Evolutionary conservation across 2,797 vertebrate genomes (phyloP), one percentile per base, ranked within the genome.

Genomic region (Phaenicophaeus curvirostris): DNA sequence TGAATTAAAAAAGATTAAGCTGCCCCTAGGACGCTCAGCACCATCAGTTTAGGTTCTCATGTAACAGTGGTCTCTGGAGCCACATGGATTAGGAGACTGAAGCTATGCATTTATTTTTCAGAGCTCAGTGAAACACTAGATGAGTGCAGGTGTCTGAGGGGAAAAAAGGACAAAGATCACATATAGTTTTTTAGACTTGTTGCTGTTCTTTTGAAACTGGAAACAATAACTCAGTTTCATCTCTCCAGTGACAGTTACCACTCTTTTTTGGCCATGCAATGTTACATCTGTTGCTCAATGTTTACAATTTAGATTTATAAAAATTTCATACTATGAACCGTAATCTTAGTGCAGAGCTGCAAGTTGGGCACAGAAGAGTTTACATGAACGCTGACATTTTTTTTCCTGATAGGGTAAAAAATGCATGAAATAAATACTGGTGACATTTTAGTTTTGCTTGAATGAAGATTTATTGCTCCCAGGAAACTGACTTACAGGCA

Each of bases 21-120:
- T 98, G 96, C 98, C 97, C 98, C 98, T 98, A 96, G 97, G 98
- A 98, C 98, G 98, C 98, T 98, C 98, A 97, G 98, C 99, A 98
- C 98, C 98, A 98, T 99, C 98, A 98, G 98, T 97, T 97, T 95
- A 98, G 96, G 98, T 98, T 99, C 99, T 99, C 99, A 98, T 99
- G 98, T 99, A 99, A 99, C 99, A 98, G 98, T 98, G 98, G 98
- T 98, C 98, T 98, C 98, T 98, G 98, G 99, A 99, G 99, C 99
- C 99, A 98, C 98, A 98, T 98, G 99, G 99, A 99, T 99, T 99
- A 99, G 98, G 98, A 99, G 99, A 99, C 99, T 99, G 99, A 98
- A 99, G 99, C 98, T 97, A 98, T 97, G 97, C 98, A 98, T 99
- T 99, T 99, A 99, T 99, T 99, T 99, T 99, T 98, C 99, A 99